These are phyloP conservation scores for Melanotaenia pygmaea DNA, from an alignment of 2,797 vertebrate genomes.

Conservation along the genomic window DNA sequence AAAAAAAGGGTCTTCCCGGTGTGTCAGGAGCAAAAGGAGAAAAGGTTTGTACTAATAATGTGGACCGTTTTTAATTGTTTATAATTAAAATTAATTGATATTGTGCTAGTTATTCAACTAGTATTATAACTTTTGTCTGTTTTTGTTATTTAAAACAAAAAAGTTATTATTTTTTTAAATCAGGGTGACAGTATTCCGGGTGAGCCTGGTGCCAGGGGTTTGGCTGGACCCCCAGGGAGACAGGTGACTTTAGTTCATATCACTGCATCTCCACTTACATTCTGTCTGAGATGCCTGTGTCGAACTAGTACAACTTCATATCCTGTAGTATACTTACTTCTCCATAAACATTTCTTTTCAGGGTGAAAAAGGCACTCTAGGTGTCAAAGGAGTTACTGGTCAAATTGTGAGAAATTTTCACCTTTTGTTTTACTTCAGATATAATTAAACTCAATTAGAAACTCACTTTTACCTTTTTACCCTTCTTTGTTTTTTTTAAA, in stretches of 20 bases:
- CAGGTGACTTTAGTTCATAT: conserved; percentile 72
- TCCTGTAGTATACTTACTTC: not conserved
- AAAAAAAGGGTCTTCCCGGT: conserved; percentile 82
- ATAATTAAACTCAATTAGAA: not conserved
- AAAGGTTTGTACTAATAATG: conserved; percentile 72
- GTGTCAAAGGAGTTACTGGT: conserved; percentile 80
- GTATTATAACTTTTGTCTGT: not conserved
- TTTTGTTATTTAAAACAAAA: not conserved
- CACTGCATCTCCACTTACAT: not conserved
- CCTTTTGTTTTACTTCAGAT: not conserved
- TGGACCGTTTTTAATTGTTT: not conserved
- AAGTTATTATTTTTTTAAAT: not conserved
- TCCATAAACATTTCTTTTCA: conserved; percentile 51
- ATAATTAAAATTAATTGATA: not conserved
- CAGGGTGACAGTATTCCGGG: conserved; percentile 86
- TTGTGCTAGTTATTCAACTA: not conserved
- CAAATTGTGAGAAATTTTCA: conserved; percentile 75
- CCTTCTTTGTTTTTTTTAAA: conserved; percentile 7
- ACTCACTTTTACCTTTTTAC: not conserved
- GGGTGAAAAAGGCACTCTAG: conserved; percentile 85
- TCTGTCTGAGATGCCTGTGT: not conserved
- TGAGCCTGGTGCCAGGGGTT: conserved; percentile 83
- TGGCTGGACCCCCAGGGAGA: conserved; percentile 82
- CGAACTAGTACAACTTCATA: not conserved
- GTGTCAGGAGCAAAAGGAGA: conserved; percentile 84